phyloP scores from a whole-genome alignment of 2,888 invertebrate genomes.

The Alloplasta piceator region DNA sequence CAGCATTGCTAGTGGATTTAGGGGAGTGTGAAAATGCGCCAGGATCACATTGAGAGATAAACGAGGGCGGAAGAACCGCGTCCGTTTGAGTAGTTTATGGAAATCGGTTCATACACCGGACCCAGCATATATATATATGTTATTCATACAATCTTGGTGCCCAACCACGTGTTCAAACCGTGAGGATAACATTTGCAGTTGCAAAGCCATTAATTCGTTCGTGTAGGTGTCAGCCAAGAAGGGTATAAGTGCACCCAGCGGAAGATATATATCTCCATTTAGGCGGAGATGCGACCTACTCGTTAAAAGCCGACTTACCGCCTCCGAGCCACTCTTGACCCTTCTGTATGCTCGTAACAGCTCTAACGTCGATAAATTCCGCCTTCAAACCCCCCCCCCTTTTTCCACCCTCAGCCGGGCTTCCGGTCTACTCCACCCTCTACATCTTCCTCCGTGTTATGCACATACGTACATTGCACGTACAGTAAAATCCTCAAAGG shows the following conservation, averaged over 20 bases:
- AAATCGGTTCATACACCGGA: slow-evolving; percentile 64
- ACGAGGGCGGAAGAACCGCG: slow-evolving; percentile 33
- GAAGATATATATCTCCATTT: slow-evolving; percentile 82
- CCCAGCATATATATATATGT: neutral
- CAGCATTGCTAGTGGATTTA: neutral
- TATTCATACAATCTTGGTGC: neutral
- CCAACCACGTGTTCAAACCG: neutral
- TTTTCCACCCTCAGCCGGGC: neutral
- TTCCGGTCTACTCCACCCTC: neutral
- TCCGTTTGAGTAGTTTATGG: slow-evolving; percentile 74
- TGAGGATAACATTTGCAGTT: slow-evolving; percentile 52
- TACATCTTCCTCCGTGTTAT: slow-evolving; percentile 26
- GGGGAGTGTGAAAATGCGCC: neutral
- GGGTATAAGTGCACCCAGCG: slow-evolving; percentile 80
- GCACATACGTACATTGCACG: slow-evolving; percentile 35
- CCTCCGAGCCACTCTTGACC: slow-evolving; percentile 21
- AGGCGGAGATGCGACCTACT: slow-evolving; percentile 79
- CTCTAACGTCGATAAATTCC: slow-evolving; percentile 56
- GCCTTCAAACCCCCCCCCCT: slow-evolving; percentile 3
- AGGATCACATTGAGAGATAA: slow-evolving; percentile 30
- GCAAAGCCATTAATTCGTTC: slow-evolving; percentile 81
- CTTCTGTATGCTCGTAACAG: slow-evolving; percentile 36
- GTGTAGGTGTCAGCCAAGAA: slow-evolving; percentile 81
- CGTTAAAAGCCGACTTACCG: slow-evolving; percentile 79
- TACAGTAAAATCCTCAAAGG: slow-evolving; percentile 12